Evolutionary conservation across 2,797 vertebrate genomes (phyloP).

Genomic region (Sciurus carolinensis): DNA sequence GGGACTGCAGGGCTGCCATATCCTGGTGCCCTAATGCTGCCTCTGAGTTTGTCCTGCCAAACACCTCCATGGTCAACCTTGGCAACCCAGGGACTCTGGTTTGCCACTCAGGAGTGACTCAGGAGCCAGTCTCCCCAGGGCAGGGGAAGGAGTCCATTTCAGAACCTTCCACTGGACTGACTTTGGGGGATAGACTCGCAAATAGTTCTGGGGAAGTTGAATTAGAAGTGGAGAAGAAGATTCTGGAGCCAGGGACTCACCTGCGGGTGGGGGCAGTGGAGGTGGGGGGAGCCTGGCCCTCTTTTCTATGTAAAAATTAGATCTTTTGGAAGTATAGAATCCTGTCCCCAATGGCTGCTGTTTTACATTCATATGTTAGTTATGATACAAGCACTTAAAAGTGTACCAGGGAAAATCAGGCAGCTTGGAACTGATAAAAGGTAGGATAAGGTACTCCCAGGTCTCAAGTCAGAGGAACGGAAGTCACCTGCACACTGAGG

Average conservation of each 20-base stretch:
- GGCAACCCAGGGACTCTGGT: background rate
- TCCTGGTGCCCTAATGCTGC: background rate
- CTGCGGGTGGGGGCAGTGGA: background rate
- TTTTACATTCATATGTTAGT: background rate
- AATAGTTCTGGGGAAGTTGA: background rate
- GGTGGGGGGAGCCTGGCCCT: background rate
- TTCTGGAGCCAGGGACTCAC: background rate
- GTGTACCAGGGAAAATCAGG: background rate
- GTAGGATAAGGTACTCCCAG: background rate
- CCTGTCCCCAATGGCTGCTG: background rate
- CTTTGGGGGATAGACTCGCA: background rate
- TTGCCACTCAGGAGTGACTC: no score
- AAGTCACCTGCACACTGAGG: background rate
- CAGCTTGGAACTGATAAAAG: background rate
- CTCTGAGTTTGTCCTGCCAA: background rate
- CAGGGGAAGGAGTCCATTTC: background rate
- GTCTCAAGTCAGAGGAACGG: background rate
- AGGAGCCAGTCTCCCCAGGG: rapidly evolving
- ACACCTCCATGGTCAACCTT: rapidly evolving
- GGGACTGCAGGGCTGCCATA: rapidly evolving
- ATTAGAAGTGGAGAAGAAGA: background rate
- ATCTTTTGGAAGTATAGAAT: background rate
- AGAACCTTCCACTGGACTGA: background rate
- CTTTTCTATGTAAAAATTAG: background rate
- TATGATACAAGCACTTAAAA: background rate